Conservation (phyloP, 2,888 invertebrate species). For the Dicycla oo region DNA sequence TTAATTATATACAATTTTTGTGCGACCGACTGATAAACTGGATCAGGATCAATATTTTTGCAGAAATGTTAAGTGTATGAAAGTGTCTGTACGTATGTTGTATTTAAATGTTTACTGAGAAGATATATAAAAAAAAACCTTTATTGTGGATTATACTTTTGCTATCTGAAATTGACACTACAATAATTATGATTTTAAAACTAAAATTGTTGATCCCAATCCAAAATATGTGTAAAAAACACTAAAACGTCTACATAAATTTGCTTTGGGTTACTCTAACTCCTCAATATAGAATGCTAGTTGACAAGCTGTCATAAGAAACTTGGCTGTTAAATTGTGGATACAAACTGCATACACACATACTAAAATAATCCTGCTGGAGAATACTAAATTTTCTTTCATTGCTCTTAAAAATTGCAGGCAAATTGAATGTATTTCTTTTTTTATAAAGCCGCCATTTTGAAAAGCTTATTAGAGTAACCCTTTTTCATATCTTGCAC, state of each 20-base stretch:
- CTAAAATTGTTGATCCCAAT: conserved; percentile 40
- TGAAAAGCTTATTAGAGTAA: conserved; percentile 54
- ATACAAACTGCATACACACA: conserved; percentile 1
- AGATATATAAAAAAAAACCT: not conserved
- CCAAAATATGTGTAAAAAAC: conserved; percentile 37
- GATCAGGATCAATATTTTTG: conserved; percentile 45
- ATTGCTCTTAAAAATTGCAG: not conserved
- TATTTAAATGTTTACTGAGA: not conserved
- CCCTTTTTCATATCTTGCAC: conserved; percentile 45
- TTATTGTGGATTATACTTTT: not conserved
- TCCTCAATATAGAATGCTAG: conserved; percentile 7
- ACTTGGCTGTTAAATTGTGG: not conserved
- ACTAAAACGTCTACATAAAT: conserved; percentile 10
- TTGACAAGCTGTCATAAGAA: not conserved
- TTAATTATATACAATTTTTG: conserved; percentile 43
- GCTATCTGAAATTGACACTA: not conserved
- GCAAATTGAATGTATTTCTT: not conserved
- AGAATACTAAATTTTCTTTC: not conserved
- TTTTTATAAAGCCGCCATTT: not conserved
- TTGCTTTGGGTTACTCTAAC: conserved; percentile 51
- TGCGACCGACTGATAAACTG: conserved; percentile 45
- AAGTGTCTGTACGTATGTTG: not conserved
- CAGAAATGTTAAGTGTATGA: not conserved
- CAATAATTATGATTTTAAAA: not conserved
- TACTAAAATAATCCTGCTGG: not conserved